Percentiles rank a stretch among this genome's conserved stretches.
Conservation (phyloP, 2,888 invertebrate species). For the Lordiphosa fenestrarum region DNA sequence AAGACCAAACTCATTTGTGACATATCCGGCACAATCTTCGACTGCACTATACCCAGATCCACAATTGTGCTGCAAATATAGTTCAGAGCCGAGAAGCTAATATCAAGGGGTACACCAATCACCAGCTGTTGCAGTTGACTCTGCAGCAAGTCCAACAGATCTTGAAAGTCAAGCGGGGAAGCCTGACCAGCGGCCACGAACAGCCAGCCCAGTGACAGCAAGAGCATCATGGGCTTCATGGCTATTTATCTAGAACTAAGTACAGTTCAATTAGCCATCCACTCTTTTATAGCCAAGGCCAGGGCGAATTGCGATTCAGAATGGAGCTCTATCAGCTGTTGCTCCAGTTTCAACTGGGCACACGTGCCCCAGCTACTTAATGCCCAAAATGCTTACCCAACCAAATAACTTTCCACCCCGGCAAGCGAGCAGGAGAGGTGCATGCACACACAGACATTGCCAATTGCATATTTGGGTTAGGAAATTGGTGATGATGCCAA, state of each 20-base stretch:
- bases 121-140: neutral
- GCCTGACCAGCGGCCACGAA: neutral
- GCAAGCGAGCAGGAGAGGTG: neutral
- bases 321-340: neutral
- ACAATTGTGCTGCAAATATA: conserved; percentile 31
- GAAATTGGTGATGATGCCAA: conserved; percentile 54
- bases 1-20: conserved; percentile 27
- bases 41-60: conserved; percentile 10
- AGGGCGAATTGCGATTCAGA: neutral
- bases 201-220: conserved; percentile 4
- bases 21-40: conserved; percentile 26
- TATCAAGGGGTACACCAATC: conserved; percentile 7
- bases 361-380: neutral
- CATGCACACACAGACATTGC: conserved; percentile 14
- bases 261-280: neutral
- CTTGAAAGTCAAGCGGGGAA: neutral
- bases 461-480: conserved; percentile 43
- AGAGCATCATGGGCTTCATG: neutral
- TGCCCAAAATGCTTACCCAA: neutral
- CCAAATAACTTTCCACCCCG: conserved; percentile 9
- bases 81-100: conserved; percentile 17
- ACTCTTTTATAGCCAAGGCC: neutral
- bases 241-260: neutral
- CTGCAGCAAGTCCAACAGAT: conserved; percentile 17
- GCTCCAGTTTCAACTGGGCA: neutral